Evolutionary conservation across 30 jellyfish, hydroid and myxozoan species (phyloP).

Genomic region (Hydractinia symbiolongicarpus): DNA sequence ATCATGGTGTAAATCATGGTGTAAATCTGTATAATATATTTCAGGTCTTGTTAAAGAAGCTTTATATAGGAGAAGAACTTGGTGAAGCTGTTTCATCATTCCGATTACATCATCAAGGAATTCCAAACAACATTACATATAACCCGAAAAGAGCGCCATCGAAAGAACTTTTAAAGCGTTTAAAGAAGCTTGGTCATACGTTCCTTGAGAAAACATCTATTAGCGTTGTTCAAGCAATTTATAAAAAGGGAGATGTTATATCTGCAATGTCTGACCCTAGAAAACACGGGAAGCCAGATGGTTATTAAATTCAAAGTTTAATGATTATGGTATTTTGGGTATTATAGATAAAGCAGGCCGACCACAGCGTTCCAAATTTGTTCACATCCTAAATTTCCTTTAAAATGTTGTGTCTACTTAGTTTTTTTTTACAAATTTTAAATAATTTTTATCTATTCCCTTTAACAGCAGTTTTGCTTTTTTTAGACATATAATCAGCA

Average conservation of each 20-base stretch:
- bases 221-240: conserved; percentile 69
- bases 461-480: too few relatives aligned
- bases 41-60: conserved; percentile 63
- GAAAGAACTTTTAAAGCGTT: conserved; percentile 40
- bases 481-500: too few relatives aligned
- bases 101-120: conserved; percentile 75
- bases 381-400: too few relatives aligned
- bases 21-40: not conserved
- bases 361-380: too few relatives aligned
- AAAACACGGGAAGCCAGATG: conserved; percentile 68
- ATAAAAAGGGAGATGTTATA: conserved; percentile 31
- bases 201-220: conserved; percentile 20
- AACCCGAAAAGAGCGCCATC: conserved; percentile 17
- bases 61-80: conserved; percentile 55
- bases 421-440: too few relatives aligned
- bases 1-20: too few relatives aligned
- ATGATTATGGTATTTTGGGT: too few relatives aligned
- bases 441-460: too few relatives aligned
- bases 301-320: conserved; percentile 30
- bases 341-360: too few relatives aligned
- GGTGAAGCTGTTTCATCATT: conserved; percentile 79
- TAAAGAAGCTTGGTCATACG: conserved; percentile 63
- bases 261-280: conserved; percentile 84
- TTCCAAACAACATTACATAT: conserved; percentile 48
- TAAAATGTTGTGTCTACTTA: too few relatives aligned